Evolutionary conservation across 1,140 invertebrate genomes (phyloP), one percentile per base, ranked within the genome.

Genomic region (Cydia pomonella): DNA sequence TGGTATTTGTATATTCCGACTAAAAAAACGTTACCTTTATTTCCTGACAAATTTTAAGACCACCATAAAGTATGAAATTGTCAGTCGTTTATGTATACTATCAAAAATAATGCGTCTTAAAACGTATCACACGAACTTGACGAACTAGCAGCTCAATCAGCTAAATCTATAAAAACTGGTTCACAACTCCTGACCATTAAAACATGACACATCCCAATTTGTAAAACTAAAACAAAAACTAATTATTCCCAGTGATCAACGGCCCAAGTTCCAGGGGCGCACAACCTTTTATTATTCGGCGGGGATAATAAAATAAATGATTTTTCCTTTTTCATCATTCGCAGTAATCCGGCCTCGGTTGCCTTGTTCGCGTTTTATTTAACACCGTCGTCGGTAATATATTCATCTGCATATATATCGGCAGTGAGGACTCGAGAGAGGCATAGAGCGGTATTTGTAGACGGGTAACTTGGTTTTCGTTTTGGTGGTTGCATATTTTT

Each of bases 181-280:
- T 59, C 18, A 23, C 53, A 59, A 23, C 18, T 21, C 53, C 53
- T 59, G 53, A 21, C 21, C 21, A 59, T 59, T 23, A 59, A 59
- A 23, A 59, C n/a, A 59, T n/a, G 47, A n/a, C 16, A 50, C 47
- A 50, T 63, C 16, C 63, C 13, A n/a, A 29, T 66, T n/a, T 12
- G 16, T 29, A 18, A 2, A 66, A 33, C 64, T 69, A 69, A 69
- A 69, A 33, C 33, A 33, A 69, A 69, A 69, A 69, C 64, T 69
- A 69, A 69, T 69, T 69, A 69, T 18, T 33, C 64, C 64, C 33
- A 69, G 16, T 69, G 27, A 69, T 69, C 64, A 69, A 38, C 63
- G 27, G 27, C 63, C 64, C 64, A 85, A 86, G 80, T 82, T 81
- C 80, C 78, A 83, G 81, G 84, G 79, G 82, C 83, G 80, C 79